Percentiles rank a stretch among this genome's conserved stretches.
These are phyloP conservation scores for Hypotaenidia okinawae DNA, from an alignment of 2,797 vertebrate species.

Conservation along the genomic window DNA sequence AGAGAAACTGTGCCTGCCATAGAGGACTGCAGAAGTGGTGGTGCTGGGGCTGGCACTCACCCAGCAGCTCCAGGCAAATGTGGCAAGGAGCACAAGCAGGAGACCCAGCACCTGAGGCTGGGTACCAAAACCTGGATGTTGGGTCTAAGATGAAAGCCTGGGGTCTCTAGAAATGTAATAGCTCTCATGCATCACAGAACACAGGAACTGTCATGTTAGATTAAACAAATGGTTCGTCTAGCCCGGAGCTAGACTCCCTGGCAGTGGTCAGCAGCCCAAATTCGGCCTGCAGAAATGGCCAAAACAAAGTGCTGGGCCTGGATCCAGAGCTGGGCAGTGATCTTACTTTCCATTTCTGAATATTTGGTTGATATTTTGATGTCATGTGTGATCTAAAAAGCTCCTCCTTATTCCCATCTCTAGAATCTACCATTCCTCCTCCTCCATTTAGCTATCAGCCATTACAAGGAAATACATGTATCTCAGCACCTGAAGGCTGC, in stretches of 20 bases:
- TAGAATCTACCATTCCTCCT: not conserved
- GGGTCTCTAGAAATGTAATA: not conserved
- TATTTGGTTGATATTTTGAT: not conserved
- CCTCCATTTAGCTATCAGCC: not conserved
- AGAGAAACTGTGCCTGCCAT: not conserved
- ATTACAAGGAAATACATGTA: not conserved
- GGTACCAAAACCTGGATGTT: not conserved
- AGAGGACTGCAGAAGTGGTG: not conserved
- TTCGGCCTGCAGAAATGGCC: not conserved
- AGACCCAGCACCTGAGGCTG: not conserved
- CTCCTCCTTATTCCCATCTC: not conserved
- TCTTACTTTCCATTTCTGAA: not conserved
- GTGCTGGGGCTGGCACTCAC: not conserved
- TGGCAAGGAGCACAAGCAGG: not conserved
- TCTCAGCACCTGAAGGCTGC: not conserved
- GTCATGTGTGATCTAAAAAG: not conserved
- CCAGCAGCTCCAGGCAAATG: not conserved
- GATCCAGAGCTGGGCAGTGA: not conserved
- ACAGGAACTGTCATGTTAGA: conserved; percentile 9
- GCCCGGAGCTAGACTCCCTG: not conserved
- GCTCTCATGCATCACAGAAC: not conserved
- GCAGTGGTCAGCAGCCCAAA: conserved; percentile 1
- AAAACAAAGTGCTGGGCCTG: not conserved
- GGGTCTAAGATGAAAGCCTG: not conserved
- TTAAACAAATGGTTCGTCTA: not conserved